These are phyloP conservation scores for Sebastes matsubarae DNA, from an alignment of 2,797 vertebrate genomes.

Conservation along the genomic window DNA sequence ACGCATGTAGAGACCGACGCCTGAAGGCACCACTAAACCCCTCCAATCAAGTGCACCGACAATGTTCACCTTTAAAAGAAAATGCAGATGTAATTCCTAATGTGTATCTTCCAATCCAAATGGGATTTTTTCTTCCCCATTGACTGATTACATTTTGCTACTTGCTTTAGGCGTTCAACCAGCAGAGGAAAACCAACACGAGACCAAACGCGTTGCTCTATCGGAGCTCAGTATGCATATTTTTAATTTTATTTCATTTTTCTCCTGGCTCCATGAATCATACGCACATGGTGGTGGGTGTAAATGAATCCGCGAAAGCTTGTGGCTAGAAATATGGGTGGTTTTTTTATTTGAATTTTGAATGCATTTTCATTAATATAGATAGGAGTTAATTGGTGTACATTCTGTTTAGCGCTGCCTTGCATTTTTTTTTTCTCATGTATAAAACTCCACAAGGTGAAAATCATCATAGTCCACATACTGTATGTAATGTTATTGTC, in stretches of 20 bases:
- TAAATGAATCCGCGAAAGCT: slow-evolving; percentile 46
- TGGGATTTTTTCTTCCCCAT: slow-evolving; percentile 44
- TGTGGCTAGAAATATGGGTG: slow-evolving; percentile 26
- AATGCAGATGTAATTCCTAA: slow-evolving; percentile 46
- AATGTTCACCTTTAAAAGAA: slow-evolving; percentile 34
- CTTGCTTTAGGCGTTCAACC: slow-evolving; percentile 52
- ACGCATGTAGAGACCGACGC: slow-evolving; percentile 14
- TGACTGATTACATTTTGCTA: slow-evolving; percentile 58
- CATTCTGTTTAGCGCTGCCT: not conserved
- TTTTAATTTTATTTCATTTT: slow-evolving; percentile 44
- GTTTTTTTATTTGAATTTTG: slow-evolving; percentile 19
- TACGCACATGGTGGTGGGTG: slow-evolving; percentile 21
- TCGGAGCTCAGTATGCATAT: slow-evolving; percentile 12
- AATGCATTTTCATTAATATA: slow-evolving; percentile 1
- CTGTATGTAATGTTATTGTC: not conserved
- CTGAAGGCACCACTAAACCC: slow-evolving; percentile 33
- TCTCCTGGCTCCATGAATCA: slow-evolving; percentile 36
- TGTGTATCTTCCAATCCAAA: slow-evolving; percentile 39
- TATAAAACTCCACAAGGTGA: not conserved
- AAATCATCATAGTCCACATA: not conserved
- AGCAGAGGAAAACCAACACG: slow-evolving; percentile 29
- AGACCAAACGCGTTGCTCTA: slow-evolving; percentile 27
- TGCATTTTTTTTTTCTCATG: not conserved
- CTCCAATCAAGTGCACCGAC: slow-evolving; percentile 30
- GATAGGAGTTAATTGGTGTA: not conserved